Conservation (phyloP, 2,113 vertebrate species). For the Hystrix cristata region DNA sequence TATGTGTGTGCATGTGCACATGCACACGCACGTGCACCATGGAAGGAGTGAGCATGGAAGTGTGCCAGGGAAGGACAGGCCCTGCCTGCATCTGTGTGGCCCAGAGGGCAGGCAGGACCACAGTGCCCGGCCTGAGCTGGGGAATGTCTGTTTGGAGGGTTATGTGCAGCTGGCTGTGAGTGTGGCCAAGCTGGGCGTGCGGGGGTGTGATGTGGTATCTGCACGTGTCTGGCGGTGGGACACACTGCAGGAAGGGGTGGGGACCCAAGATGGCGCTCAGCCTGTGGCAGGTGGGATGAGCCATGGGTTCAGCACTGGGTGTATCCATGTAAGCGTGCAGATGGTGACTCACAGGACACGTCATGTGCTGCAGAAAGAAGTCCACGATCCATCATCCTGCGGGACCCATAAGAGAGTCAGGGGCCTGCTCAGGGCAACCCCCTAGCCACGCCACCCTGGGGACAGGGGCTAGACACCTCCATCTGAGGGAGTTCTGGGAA, state of each 20-base stretch:
- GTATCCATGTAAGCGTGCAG: neutral
- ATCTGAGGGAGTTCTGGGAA: neutral
- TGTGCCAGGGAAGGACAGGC: neutral
- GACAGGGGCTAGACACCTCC: neutral
- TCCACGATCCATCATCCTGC: slow-evolving; percentile 63
- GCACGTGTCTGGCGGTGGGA: neutral
- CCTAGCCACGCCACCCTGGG: neutral
- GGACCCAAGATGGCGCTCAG: neutral
- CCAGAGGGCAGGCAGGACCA: neutral
- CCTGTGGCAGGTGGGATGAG: neutral
- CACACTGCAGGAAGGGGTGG: neutral
- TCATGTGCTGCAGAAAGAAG: slow-evolving; percentile 38
- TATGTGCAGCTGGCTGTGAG: neutral
- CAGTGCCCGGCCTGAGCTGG: neutral
- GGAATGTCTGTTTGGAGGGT: neutral
- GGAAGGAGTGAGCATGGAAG: neutral
- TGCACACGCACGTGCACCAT: neutral
- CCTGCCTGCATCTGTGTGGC: neutral
- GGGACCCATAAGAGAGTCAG: slow-evolving; percentile 46
- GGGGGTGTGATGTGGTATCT: neutral
- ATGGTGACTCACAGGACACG: neutral
- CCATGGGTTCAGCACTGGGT: neutral
- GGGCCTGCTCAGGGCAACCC: neutral
- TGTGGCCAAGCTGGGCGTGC: neutral
- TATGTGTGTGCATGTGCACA: accelerated